A percentile compares a stretch with the other conserved stretches of the same genome.
These are phyloP conservation scores for Scaptomyza parva DNA, from an alignment of 2,888 invertebrate genomes.

Conservation along the genomic window DNA sequence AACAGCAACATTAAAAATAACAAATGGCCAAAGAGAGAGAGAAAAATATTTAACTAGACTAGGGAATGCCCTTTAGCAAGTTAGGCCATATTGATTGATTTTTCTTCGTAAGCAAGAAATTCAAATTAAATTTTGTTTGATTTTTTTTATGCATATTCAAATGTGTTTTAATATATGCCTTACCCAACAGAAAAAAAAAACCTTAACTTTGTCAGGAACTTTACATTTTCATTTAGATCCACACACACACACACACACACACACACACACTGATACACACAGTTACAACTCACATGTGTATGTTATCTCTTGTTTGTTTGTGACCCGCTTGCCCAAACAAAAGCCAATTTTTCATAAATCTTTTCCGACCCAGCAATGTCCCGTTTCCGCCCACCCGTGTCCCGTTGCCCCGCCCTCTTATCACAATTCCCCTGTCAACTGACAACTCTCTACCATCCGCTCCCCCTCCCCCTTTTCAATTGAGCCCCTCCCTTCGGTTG, in stretches of 20 bases:
- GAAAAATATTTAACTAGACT: not conserved
- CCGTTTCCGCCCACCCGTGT: not conserved
- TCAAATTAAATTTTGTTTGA: no score
- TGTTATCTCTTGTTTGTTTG: slow-evolving; percentile 73
- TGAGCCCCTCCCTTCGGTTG: not conserved
- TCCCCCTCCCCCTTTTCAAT: not conserved
- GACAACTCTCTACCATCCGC: not conserved
- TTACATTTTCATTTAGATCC: slow-evolving; percentile 70
- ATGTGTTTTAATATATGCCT: slow-evolving; percentile 13
- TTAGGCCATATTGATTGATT: not conserved
- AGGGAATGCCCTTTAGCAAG: slow-evolving; percentile 18
- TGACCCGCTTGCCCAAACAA: slow-evolving; percentile 62
- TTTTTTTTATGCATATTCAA: slow-evolving; percentile 9
- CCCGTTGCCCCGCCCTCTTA: slow-evolving; percentile 20
- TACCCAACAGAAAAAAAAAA: slow-evolving; percentile 14
- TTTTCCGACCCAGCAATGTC: slow-evolving; percentile 35
- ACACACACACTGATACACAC: slow-evolving; percentile 22
- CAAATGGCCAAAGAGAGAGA: slow-evolving; percentile 7
- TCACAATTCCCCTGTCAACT: slow-evolving; percentile 33
- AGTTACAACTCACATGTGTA: slow-evolving; percentile 7
- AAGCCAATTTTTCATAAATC: slow-evolving; percentile 80
- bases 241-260: slow-evolving; percentile 26
- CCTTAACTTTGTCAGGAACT: slow-evolving; percentile 59
- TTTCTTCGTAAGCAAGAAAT: no score
- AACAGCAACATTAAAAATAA: slow-evolving; percentile 16